Percentiles rank a stretch among this genome's conserved stretches.
Conservation (phyloP, 1,140 invertebrate genomes). For the Drosophila pectinifera region DNA sequence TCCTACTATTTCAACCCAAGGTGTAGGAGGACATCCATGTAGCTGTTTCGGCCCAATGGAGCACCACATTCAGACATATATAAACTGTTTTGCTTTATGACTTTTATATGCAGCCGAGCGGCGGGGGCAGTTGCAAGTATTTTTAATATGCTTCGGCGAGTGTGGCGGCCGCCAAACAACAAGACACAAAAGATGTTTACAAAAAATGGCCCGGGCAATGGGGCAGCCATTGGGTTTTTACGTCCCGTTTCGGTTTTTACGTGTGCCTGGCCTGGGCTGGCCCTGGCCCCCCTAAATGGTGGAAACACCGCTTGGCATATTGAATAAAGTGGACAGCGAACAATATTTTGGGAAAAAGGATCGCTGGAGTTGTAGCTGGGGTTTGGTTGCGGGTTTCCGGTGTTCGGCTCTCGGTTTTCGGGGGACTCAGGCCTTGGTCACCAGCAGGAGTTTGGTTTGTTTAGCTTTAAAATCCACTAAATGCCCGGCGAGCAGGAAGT, state of each 20-base stretch:
- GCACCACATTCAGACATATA: constrained; percentile 45
- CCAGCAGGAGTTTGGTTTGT: constrained; percentile 29
- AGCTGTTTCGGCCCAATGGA: constrained; percentile 14
- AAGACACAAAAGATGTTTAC: constrained; percentile 43
- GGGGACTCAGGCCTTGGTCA: constrained; percentile 6
- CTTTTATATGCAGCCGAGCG: constrained; percentile 68
- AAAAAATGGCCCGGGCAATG: constrained; percentile 32
- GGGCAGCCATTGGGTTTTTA: constrained; percentile 38
- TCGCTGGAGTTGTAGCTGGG: constrained; percentile 3
- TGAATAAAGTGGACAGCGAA: constrained; percentile 61
- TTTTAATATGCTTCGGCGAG: constrained; percentile 75
- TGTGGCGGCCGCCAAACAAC: constrained; percentile 29
- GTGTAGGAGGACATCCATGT: neutral
- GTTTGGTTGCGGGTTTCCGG: neutral
- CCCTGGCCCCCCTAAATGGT: constrained; percentile 33
- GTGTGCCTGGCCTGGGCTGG: too few relatives aligned
- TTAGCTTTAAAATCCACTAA: constrained; percentile 69
- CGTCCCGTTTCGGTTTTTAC: constrained; percentile 51
- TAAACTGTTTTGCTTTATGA: constrained; percentile 82
- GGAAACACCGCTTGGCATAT: constrained; percentile 59
- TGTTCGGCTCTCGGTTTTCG: constrained; percentile 24
- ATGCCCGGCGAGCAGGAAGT: constrained; percentile 45
- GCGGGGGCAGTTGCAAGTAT: constrained; percentile 62
- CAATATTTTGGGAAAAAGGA: constrained; percentile 44
- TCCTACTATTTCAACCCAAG: neutral